These are phyloP conservation scores for Himalopsyche phryganea DNA, from an alignment of 1,140 invertebrate genomes.

Conservation along the genomic window DNA sequence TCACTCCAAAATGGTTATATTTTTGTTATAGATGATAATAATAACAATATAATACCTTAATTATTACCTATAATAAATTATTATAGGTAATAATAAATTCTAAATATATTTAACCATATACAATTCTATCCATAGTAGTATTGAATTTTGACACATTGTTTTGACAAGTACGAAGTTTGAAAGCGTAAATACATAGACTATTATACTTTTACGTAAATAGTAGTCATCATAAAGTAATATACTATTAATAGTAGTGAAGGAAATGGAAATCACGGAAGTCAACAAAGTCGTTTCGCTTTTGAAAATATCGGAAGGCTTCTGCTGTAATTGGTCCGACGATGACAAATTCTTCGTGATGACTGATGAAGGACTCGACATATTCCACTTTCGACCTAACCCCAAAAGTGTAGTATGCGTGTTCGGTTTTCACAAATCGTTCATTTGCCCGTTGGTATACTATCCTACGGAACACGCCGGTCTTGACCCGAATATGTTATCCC, in stretches of 20 bases:
- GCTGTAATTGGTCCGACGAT: conserved; percentile 19
- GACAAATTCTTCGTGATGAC: conserved; percentile 15
- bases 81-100: too few relatives aligned
- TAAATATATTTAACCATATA: too few relatives aligned
- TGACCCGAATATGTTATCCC: background rate
- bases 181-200: background rate
- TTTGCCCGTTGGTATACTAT: conserved; percentile 13
- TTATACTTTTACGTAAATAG: background rate
- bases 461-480: conserved; percentile 14
- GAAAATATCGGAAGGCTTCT: conserved; percentile 9
- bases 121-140: too few relatives aligned
- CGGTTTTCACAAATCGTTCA: conserved; percentile 5
- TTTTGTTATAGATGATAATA: too few relatives aligned
- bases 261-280: conserved; percentile 14
- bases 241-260: background rate
- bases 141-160: background rate
- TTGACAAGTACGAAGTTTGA: background rate
- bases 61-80: too few relatives aligned
- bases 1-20: too few relatives aligned
- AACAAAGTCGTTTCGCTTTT: background rate
- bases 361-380: conserved; percentile 8
- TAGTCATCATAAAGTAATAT: too few relatives aligned
- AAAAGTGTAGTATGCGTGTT: conserved; percentile 4
- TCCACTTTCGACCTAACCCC: conserved; percentile 16
- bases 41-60: too few relatives aligned